Evolutionary conservation across 2,797 vertebrate genomes (phyloP), one percentile per base, ranked within the genome.

Genomic region (Acridotheres tristis): DNA sequence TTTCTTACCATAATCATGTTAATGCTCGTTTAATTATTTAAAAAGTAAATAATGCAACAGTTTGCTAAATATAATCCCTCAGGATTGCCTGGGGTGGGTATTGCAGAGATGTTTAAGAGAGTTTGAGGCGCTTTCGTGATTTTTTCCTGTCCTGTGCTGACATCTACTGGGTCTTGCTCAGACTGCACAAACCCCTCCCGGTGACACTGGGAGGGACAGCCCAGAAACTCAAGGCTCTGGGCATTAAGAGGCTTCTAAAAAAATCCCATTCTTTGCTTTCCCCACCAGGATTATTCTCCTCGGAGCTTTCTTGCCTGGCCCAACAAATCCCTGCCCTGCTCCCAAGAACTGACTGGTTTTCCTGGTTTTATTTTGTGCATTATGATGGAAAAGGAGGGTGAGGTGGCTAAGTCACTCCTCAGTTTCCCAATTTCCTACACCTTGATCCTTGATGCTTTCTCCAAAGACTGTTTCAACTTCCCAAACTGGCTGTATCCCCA

Each of bases 91-190:
- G 54, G 27, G 51, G 14, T 47, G n/a, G 36, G 38, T 61, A 17
- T 17, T 63, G 9, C 25, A 54, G 4, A 38, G 47, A 40, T 5
- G 82, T 83, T 57, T 10, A 16, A 45, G 21, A 40, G 16, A 25
- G 16, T 27, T 66, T 23, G 16, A 26, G 22, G 30, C 13, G 4
- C 27, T 48, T 2, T 16, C 22, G 58, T 81, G 58, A 29, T 57
- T 76, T 90, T 53, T 40, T n/a, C 1, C 62, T 94, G 85, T 92
- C 91, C 72, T 96, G 16, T 62, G 54, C 62, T 92, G 94, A 88
- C 93, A 96, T 81, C 97, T 96, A 42, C 88, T 96, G 96, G 95
- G 43, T 81, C 3, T 10, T 34, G 11, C 9, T 68, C 63, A 77
- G 43, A 90, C 23, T 87, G 92, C 94, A 96, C 25, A 32, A 53